Base-by-base conservation (phyloP, 1,140 invertebrate species). In the Nilaparvata lugens region DNA sequence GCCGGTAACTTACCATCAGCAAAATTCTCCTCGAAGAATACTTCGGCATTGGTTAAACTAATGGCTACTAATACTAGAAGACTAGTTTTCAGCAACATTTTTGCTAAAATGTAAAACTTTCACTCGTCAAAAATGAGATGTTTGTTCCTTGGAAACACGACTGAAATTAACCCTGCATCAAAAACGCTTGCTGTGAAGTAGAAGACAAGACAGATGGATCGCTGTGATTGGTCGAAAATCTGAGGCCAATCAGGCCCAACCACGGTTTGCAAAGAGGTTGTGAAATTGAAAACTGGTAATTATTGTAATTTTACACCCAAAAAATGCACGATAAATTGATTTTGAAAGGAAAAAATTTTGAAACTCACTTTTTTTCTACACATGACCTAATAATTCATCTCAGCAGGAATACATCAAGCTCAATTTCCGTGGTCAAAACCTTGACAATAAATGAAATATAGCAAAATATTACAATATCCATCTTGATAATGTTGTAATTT, bases 201-300 rank as follows among this genome's bases (percentile, higher is more conserved):
- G 28, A 42, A 56, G 21, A 56, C 60, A 31, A 61, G 66, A 65
- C 67, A 68, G 64, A 65, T 68, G 67, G 67, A 67, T 61, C 25
- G 19, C 43, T 62, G 4, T 57, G 28, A 68, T 68, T 68, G 64
- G 67, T 52, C 45, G 38, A 42, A n/a, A 7, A 1, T 2, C 18
- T 7, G 56, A 40, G 31, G 38, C 67, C 66, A 68, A 68, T 67
- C 43, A 55, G 52, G 51, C 43, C 35, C 25, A 56, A 68, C 59
- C 67, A 68, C 67, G 67, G 52, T 52, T 13, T 52, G 45, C 53
- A 31, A 55, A 11, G 45, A 48, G 21, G 45, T 19, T 48, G 21
- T 48, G 13, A 35, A 35, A 35, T 4, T 11, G 9, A 35, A 4
- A 35, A 35, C 9, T 4, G 31, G 13, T 2, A 11, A 35, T 35